phyloP scores from a whole-genome alignment of 2,797 vertebrate species.

The Hybognathus amarus region DNA sequence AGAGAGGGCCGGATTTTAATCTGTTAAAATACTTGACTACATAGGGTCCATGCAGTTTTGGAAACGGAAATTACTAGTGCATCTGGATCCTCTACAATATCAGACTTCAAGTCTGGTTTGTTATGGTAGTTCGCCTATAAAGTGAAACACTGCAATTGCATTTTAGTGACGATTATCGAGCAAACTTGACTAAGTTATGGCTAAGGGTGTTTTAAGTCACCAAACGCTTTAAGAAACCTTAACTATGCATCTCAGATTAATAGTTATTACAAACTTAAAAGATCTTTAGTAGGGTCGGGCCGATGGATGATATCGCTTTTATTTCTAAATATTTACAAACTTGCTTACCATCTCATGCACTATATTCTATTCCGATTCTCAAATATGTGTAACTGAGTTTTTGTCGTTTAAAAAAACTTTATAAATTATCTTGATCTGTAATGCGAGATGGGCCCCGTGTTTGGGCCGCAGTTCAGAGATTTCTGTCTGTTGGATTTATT shows the following conservation, averaged over 20 bases:
- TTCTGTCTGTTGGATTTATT: no score
- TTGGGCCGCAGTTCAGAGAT: no score
- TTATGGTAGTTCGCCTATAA: background rate
- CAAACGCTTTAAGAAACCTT: background rate
- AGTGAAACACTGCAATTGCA: background rate
- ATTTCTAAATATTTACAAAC: no score
- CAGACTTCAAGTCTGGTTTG: background rate
- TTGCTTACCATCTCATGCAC: no score
- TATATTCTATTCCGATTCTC: no score
- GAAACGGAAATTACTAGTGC: background rate
- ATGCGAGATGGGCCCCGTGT: no score
- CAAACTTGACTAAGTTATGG: background rate
- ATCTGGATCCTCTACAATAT: slow-evolving; percentile 6
- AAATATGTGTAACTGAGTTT: no score
- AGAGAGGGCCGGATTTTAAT: background rate
- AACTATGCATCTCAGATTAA: background rate
- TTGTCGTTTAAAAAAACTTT: no score
- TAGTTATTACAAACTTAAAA: background rate
- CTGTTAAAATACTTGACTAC: background rate
- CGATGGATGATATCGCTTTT: no score
- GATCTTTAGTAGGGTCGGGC: no score
- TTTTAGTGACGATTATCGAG: slow-evolving; percentile 1
- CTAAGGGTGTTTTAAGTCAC: background rate
- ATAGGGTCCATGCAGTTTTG: background rate
- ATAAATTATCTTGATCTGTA: no score